These are phyloP conservation scores for Orientallactaga sibirica DNA, from an alignment of 2,797 vertebrate species.

Conservation along the genomic window DNA sequence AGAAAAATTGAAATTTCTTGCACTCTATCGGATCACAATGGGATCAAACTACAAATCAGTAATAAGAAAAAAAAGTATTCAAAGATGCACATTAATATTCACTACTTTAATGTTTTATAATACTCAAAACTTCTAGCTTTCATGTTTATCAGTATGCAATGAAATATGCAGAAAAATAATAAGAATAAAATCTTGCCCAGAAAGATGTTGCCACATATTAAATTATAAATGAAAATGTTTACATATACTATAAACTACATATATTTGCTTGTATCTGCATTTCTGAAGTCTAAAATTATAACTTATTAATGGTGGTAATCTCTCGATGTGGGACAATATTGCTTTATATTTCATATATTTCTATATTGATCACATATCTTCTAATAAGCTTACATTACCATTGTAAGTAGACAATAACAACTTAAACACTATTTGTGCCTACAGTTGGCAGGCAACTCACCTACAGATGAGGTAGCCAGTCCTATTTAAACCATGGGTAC, in stretches of 20 bases:
- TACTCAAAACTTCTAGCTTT: constrained; percentile 32
- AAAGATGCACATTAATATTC: constrained; percentile 12
- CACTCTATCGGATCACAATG: too few species aligned
- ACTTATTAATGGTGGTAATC: background rate
- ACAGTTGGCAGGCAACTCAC: constrained; percentile 84
- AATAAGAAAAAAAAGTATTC: background rate
- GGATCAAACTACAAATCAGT: too few species aligned
- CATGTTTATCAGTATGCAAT: constrained; percentile 10
- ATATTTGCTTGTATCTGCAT: background rate
- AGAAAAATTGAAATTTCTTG: too few species aligned
- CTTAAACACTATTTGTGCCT: background rate
- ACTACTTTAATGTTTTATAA: constrained; percentile 33
- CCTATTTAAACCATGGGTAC: constrained; percentile 96
- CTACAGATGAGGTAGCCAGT: constrained; percentile 97
- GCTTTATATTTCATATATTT: constrained; percentile 21
- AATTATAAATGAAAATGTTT: constrained; percentile 17
- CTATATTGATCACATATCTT: background rate
- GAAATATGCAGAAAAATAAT: background rate
- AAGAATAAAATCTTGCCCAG: background rate
- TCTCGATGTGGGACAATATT: background rate
- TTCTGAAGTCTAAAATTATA: constrained; percentile 41
- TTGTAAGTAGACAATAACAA: background rate
- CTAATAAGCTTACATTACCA: background rate
- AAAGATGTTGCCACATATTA: background rate
- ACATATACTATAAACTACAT: background rate